Conservation (phyloP, 2,888 invertebrate genomes). For the Maniola hyperantus region DNA sequence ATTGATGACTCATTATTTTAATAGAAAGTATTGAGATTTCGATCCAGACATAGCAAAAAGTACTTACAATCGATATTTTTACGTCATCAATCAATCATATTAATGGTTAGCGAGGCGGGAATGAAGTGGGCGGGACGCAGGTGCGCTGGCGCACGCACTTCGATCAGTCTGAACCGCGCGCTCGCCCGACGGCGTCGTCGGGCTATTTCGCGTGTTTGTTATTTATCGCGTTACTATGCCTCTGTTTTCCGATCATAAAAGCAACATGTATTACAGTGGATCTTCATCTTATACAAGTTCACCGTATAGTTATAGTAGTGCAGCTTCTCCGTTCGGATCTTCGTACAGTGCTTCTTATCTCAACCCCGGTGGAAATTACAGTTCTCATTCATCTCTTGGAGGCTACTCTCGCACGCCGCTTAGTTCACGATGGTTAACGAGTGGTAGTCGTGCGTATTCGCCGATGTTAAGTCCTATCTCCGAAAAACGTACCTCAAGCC, state of each 20-base stretch:
- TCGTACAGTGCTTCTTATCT: conserved; percentile 79
- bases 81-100: conserved; percentile 75
- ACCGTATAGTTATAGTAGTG: conserved; percentile 73
- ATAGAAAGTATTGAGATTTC: conserved; percentile 7
- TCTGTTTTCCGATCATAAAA: conserved; percentile 86
- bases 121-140: conserved; percentile 53
- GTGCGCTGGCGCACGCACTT: conserved; percentile 34
- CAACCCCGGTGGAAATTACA: conserved; percentile 74
- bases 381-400: conserved; percentile 76
- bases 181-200: conserved; percentile 47
- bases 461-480: conserved; percentile 90
- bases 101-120: conserved; percentile 50
- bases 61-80: conserved; percentile 59
- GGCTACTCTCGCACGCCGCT: conserved; percentile 81
- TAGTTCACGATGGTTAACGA: conserved; percentile 66
- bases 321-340: conserved; percentile 63
- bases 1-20: neutral
- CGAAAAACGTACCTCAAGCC: conserved; percentile 64
- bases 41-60: conserved; percentile 10
- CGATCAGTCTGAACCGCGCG: conserved; percentile 49
- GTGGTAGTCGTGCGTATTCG: conserved; percentile 82
- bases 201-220: conserved; percentile 61
- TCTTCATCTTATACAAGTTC: conserved; percentile 75
- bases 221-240: conserved; percentile 79
- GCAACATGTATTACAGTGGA: conserved; percentile 82